These are phyloP conservation scores for Diadegma fenestrale DNA, from an alignment of 2,888 invertebrate genomes.

Conservation along the genomic window DNA sequence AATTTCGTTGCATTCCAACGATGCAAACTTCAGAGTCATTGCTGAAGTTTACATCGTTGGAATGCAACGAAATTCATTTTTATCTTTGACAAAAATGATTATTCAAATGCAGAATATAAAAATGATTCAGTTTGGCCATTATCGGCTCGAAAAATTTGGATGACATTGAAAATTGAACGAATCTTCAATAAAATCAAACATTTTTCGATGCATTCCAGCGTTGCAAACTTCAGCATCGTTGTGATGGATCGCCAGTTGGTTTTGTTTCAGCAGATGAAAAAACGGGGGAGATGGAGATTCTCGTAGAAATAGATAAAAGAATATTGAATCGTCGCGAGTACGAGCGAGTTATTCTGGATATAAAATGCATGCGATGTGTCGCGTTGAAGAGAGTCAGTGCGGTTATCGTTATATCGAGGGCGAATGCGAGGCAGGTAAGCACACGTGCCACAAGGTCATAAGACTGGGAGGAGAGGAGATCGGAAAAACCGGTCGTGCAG, in stretches of 20 bases:
- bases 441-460: slow-evolving; percentile 60
- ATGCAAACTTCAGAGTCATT: too few species aligned
- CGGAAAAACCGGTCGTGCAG: slow-evolving; percentile 63
- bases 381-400: slow-evolving; percentile 24
- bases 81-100: too few species aligned
- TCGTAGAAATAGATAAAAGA: background rate
- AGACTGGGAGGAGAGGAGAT: slow-evolving; percentile 47
- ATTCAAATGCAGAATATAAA: too few species aligned
- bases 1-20: too few species aligned
- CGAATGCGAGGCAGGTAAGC: slow-evolving; percentile 20
- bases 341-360: background rate
- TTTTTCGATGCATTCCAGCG: too few species aligned
- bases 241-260: background rate
- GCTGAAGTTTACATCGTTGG: too few species aligned
- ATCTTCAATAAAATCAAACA: too few species aligned
- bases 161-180: too few species aligned
- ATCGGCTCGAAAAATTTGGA: too few species aligned
- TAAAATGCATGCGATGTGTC: slow-evolving; percentile 48
- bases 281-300: background rate
- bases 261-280: background rate
- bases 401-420: slow-evolving; percentile 50
- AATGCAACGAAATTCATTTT: too few species aligned
- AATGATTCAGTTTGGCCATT: too few species aligned
- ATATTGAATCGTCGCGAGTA: background rate
- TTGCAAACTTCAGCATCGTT: too few species aligned